These are phyloP conservation scores for Hesperia comma DNA, from an alignment of 2,888 invertebrate genomes.

Conservation along the genomic window DNA sequence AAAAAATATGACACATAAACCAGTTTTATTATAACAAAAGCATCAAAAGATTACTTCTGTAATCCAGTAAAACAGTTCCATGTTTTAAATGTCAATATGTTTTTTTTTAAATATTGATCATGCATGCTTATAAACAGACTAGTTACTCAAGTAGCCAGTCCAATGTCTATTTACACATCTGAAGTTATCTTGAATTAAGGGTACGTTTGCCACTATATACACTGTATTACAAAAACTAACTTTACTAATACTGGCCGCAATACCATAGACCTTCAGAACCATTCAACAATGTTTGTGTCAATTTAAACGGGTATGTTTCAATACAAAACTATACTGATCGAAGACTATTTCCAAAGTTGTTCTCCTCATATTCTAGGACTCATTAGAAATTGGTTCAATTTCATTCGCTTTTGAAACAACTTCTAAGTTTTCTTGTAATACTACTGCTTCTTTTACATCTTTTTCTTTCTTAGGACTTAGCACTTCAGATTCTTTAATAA, in stretches of 20 bases:
- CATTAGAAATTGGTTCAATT: slow-evolving; percentile 5
- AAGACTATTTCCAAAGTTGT: slow-evolving; percentile 20
- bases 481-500: slow-evolving; percentile 1
- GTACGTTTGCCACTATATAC: neutral
- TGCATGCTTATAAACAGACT: no score
- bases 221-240: slow-evolving; percentile 44
- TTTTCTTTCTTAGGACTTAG: slow-evolving; percentile 14
- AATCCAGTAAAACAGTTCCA: no score
- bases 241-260: slow-evolving; percentile 33
- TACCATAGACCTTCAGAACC: slow-evolving; percentile 9
- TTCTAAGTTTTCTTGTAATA: slow-evolving; percentile 19
- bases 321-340: slow-evolving; percentile 29
- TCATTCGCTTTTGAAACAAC: neutral
- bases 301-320: neutral
- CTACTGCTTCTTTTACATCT: slow-evolving; percentile 10
- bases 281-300: slow-evolving; percentile 1
- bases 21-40: no score
- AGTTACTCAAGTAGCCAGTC: no score
- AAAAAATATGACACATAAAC: no score
- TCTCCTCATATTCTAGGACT: slow-evolving; percentile 1
- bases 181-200: no score
- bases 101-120: no score
- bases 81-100: no score
- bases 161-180: no score
- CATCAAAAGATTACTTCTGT: no score